These are phyloP conservation scores for Apodemus sylvaticus DNA, from an alignment of 2,113 vertebrate species.

Conservation along the genomic window DNA sequence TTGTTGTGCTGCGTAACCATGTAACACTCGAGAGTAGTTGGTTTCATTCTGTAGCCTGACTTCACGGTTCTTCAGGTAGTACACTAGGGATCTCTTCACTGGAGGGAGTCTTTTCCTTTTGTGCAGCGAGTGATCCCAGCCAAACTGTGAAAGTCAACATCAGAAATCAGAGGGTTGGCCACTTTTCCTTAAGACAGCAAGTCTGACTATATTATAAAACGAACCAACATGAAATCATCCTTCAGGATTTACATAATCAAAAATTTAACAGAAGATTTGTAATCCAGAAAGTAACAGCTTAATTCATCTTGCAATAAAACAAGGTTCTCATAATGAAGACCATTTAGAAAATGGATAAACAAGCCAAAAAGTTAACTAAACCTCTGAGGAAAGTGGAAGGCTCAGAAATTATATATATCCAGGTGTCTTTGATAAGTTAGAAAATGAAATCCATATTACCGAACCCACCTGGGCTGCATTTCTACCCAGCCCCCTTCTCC, in stretches of 20 bases:
- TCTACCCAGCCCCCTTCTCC: slow-evolving; percentile 20
- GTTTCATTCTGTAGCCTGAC: slow-evolving; percentile 87
- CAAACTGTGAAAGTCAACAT: slow-evolving; percentile 40
- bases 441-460: neutral
- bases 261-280: neutral
- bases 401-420: neutral
- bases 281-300: neutral
- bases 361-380: neutral
- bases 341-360: neutral
- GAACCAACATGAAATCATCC: neutral
- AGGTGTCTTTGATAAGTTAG: neutral
- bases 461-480: slow-evolving; percentile 26
- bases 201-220: neutral
- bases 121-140: too few species aligned
- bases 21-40: slow-evolving; percentile 89
- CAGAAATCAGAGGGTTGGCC: slow-evolving; percentile 5
- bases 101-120: too few species aligned
- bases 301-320: neutral
- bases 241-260: neutral
- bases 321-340: neutral
- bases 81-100: slow-evolving; percentile 51
- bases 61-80: slow-evolving; percentile 84
- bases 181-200: neutral
- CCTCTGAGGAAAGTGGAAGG: neutral
- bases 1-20: slow-evolving; percentile 92